These are phyloP conservation scores for Cheilosia grossa DNA, from an alignment of 2,888 invertebrate species.

Conservation along the genomic window DNA sequence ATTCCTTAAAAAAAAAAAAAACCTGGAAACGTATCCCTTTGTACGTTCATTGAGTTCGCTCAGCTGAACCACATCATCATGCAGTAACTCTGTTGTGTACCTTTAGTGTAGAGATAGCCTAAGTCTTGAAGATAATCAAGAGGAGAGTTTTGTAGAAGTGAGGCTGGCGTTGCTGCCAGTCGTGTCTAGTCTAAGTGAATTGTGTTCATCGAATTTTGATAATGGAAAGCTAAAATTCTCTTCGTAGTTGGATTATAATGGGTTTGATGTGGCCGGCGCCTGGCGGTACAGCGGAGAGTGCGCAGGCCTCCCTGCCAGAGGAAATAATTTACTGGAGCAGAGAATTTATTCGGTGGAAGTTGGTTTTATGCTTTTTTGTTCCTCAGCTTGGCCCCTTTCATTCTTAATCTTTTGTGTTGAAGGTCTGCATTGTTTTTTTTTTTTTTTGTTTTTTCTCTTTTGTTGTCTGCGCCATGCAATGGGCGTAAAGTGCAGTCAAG, in stretches of 20 bases:
- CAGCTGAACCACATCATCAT: slow-evolving; percentile 44
- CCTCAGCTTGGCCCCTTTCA: slow-evolving; percentile 35
- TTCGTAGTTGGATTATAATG: slow-evolving; percentile 58
- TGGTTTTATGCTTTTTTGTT: slow-evolving; percentile 41
- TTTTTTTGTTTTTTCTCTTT: slow-evolving; percentile 16
- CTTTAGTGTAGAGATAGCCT: slow-evolving; percentile 30
- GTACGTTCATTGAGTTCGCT: slow-evolving; percentile 30
- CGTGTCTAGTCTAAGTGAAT: slow-evolving; percentile 65
- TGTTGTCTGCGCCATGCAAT: slow-evolving; percentile 39
- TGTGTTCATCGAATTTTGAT: slow-evolving; percentile 73
- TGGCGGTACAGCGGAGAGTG: neutral
- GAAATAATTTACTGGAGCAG: slow-evolving; percentile 69
- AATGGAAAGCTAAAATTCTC: slow-evolving; percentile 60
- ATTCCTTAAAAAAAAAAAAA: neutral
- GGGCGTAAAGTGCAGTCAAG: slow-evolving; percentile 49
- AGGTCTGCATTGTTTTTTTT: slow-evolving; percentile 17
- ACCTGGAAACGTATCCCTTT: slow-evolving; percentile 25
- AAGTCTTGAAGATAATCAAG: slow-evolving; percentile 52
- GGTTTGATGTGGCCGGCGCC: too few species aligned
- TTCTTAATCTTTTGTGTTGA: slow-evolving; percentile 63
- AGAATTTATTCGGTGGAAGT: slow-evolving; percentile 59
- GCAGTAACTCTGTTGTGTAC: slow-evolving; percentile 34
- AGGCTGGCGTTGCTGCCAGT: slow-evolving; percentile 12
- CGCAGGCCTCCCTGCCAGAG: neutral
- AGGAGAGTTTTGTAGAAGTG: slow-evolving; percentile 9